phyloP scores from a whole-genome alignment of 2,113 vertebrate genomes.

The Syngnathoides biaculeatus region DNA sequence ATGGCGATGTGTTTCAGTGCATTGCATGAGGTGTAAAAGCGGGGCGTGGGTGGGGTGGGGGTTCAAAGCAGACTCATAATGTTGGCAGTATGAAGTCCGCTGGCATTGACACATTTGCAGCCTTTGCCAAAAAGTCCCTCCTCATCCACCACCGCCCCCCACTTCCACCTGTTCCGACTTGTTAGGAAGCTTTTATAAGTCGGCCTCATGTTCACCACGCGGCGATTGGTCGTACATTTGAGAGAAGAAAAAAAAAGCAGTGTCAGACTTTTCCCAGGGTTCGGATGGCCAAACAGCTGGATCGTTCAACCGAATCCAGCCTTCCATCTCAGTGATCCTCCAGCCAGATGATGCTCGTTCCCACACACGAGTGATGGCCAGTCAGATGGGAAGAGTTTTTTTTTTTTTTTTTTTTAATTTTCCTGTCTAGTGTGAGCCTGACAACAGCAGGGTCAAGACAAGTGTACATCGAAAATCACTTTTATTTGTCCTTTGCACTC shows the following conservation, averaged over 20 bases:
- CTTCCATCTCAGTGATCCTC: conserved; percentile 39
- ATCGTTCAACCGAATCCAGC: conserved; percentile 56
- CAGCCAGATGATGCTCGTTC: conserved; percentile 47
- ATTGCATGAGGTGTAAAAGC: neutral
- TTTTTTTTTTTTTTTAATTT: neutral
- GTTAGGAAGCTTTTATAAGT: conserved; percentile 56
- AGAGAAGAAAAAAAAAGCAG: conserved; percentile 12
- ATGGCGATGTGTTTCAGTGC: conserved; percentile 31
- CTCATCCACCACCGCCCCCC: neutral
- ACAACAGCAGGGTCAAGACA: conserved; percentile 36
- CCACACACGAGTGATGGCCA: conserved; percentile 63
- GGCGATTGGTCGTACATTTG: conserved; percentile 52
- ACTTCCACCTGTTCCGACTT: conserved; percentile 64
- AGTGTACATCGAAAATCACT: neutral
- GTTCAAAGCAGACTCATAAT: conserved; percentile 38
- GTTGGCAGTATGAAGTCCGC: conserved; percentile 52
- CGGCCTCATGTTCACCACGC: conserved; percentile 48
- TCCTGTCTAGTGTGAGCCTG: conserved; percentile 27
- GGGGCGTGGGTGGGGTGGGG: neutral
- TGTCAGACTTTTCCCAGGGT: conserved; percentile 78
- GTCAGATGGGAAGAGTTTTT: conserved; percentile 66
- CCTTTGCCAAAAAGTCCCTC: conserved; percentile 44
- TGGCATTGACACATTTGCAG: conserved; percentile 45
- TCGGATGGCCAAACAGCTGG: conserved; percentile 77
- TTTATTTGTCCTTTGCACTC: no score